Evolutionary conservation across 2,113 vertebrate genomes (phyloP).

Genomic region (Microcebus murinus): DNA sequence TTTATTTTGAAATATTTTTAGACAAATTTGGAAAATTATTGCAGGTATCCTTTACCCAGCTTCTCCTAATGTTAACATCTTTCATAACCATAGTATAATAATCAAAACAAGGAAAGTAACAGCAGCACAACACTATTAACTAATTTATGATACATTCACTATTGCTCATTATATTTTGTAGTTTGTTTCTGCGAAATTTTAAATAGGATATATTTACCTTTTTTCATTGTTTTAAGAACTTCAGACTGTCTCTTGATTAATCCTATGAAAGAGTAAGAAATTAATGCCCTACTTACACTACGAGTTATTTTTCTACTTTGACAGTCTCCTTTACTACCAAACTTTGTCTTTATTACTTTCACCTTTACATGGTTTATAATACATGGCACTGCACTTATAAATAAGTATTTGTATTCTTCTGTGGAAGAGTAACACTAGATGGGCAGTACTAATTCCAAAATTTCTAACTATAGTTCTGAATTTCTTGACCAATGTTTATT

Average conservation of each 20-base stretch:
- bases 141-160: neutral
- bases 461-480: neutral
- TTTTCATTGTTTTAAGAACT: neutral
- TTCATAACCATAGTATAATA: neutral
- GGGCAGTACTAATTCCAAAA: neutral
- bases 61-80: neutral
- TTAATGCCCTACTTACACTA: neutral
- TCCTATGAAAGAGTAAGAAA: neutral
- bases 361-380: neutral
- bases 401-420: neutral
- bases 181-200: neutral
- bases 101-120: neutral
- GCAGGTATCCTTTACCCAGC: neutral
- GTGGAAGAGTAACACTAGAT: neutral
- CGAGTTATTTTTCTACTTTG: neutral
- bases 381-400: neutral
- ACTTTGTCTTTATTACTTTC: neutral
- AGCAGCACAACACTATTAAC: neutral
- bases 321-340: neutral
- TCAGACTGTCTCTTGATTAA: neutral
- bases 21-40: neutral
- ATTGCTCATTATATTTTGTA: neutral
- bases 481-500: neutral
- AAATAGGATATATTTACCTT: neutral
- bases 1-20: neutral